phyloP scores from a whole-genome alignment of 92 coral and sea anemone genomes.

The Epizoanthus stellaris region DNA sequence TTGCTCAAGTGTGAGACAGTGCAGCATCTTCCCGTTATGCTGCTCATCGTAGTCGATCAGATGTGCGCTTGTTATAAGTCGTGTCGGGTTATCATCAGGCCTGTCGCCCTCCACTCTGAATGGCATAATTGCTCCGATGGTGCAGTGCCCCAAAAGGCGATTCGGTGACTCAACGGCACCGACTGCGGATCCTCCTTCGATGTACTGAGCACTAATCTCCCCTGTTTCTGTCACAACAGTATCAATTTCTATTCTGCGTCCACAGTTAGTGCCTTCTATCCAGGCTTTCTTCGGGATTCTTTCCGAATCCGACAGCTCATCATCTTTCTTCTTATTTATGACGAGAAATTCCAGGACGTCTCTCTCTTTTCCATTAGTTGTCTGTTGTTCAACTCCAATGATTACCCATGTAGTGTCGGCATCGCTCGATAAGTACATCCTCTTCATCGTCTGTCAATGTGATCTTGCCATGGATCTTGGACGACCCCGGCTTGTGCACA shows the following conservation, averaged over 20 bases:
- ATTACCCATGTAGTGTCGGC: not conserved
- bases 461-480: too few relatives aligned
- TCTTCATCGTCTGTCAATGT: not conserved
- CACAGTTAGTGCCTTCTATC: too few relatives aligned
- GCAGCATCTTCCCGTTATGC: not conserved
- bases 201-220: not conserved
- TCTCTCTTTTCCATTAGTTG: not conserved
- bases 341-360: not conserved
- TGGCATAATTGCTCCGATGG: not conserved
- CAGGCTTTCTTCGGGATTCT: too few relatives aligned
- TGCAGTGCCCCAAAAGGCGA: not conserved
- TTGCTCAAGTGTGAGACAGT: not conserved
- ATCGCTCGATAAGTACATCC: not conserved
- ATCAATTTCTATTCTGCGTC: too few relatives aligned
- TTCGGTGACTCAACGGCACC: not conserved
- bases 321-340: not conserved
- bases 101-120: not conserved
- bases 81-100: not conserved
- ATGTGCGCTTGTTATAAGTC: not conserved
- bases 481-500: too few relatives aligned
- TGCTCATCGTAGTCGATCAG: not conserved
- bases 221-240: not conserved
- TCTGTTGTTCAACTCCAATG: not conserved
- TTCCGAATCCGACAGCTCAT: not conserved
- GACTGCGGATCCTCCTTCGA: not conserved